Evolutionary conservation across 2,113 vertebrate genomes (phyloP).

Genomic region (Thalassarche chlororhynchos): DNA sequence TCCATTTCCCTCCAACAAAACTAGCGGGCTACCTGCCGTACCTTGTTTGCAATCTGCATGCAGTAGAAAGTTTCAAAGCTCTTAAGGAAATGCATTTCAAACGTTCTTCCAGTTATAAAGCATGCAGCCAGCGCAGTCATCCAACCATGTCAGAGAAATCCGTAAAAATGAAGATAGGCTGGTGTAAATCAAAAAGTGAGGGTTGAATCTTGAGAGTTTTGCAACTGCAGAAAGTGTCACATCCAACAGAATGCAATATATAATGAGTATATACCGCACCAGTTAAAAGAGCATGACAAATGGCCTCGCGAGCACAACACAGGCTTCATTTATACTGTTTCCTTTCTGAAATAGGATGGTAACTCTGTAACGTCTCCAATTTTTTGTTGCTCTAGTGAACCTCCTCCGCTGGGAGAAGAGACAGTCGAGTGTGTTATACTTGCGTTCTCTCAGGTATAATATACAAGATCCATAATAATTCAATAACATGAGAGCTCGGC

Average conservation of each 20-base stretch:
- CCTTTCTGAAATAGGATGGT: not conserved
- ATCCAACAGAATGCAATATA: not conserved
- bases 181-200: conserved; percentile 7
- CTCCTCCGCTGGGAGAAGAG: not conserved
- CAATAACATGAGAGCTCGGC: not conserved
- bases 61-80: conserved; percentile 8
- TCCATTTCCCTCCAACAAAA: not conserved
- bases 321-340: not conserved
- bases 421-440: not conserved
- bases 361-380: not conserved
- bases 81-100: conserved; percentile 15
- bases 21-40: not conserved
- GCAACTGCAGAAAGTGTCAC: not conserved
- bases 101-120: not conserved
- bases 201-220: not conserved
- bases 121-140: not conserved
- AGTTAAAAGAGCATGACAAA: not conserved
- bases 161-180: not conserved
- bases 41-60: not conserved
- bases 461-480: conserved; percentile 27
- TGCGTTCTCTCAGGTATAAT: not conserved
- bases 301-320: not conserved
- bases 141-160: not conserved
- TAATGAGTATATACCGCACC: not conserved
- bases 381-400: conserved; percentile 1